Evolutionary conservation across 2,888 invertebrate species (phyloP), one percentile per base, ranked within the genome.

Genomic region (Heliconius sara): DNA sequence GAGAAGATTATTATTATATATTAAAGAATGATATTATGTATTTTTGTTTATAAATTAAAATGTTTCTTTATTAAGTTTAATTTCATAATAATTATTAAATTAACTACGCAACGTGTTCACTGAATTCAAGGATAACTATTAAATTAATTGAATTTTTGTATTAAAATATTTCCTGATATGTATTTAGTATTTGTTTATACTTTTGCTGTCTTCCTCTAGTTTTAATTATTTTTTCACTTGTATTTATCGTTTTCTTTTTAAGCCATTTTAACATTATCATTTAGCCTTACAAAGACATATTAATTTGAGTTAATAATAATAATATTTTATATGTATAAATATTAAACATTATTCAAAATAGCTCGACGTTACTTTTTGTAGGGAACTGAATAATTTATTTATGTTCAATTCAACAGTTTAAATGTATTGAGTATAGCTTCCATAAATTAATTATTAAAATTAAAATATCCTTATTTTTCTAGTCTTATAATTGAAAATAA

Each of bases 401-500:
- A 34, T 34, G 34, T 9, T 34, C 34, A 34, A 34, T 34, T 34
- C 9, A 34, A 34, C 9, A 34, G 9, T 34, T 34, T 34, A 34
- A 9, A 34, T 34, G 22, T 52, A 22, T 52, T 52, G 2, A 9
- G 22, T 52, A 22, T 52, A 52, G 9, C 52, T 52, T 52, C 19
- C 19, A 52, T 52, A 19, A 52, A 52, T 22, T 2, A 52, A 52
- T 52, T 52, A 22, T 52, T 7, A 52, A 22, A 52, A 52, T 52
- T 43, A 52, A 9, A 52, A 52, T 52, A 13, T 22, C 19, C 52
- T 16, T 68, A n/a, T 68, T n/a, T 68, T 68, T 68, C 68, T 68
- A 68, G 68, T 68, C 68, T 68, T 68, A 43, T 68, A 52, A 19
- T 75, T 57, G 47, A 25, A 10, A 72, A 79, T 34, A 77, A 80